These are phyloP conservation scores for Varanus komodoensis DNA, from an alignment of 2,113 vertebrate genomes.

Conservation along the genomic window DNA sequence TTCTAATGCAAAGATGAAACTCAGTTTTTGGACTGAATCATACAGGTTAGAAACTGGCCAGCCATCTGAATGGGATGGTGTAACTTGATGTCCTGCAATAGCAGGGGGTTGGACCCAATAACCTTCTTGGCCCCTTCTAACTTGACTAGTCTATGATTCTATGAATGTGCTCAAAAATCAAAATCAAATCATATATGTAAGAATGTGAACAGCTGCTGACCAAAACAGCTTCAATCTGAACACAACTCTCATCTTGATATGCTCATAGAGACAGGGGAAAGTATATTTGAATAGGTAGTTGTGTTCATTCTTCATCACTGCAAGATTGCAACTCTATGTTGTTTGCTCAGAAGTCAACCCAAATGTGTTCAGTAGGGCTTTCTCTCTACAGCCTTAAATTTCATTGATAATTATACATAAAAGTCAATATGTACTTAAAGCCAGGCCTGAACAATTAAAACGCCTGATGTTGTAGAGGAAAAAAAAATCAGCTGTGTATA, in stretches of 20 bases:
- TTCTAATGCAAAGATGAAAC: neutral
- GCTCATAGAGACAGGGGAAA: neutral
- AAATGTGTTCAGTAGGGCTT: neutral
- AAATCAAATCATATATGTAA: neutral
- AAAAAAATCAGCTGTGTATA: neutral
- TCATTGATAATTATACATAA: neutral
- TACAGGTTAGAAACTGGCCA: slow-evolving; percentile 24
- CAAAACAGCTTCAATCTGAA: slow-evolving; percentile 16
- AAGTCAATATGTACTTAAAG: neutral
- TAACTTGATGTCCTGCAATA: too few species aligned
- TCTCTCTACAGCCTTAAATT: neutral
- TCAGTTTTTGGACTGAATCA: slow-evolving; percentile 13
- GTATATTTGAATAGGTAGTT: neutral
- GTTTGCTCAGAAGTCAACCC: neutral
- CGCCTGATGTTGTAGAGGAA: neutral
- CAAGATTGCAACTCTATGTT: neutral
- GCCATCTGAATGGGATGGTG: too few species aligned
- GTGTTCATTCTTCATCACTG: slow-evolving; percentile 10
- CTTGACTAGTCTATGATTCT: too few species aligned
- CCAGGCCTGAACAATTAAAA: neutral
- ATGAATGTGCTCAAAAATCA: neutral
- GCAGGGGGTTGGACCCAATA: too few species aligned
- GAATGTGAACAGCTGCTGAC: slow-evolving; percentile 14
- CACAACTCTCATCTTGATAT: slow-evolving; percentile 17
- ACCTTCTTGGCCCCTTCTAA: too few species aligned